A percentile compares a stretch with the other conserved stretches of the same genome.
phyloP scores from a whole-genome alignment of 2,113 vertebrate species.

The Herpetotheres cachinnans region DNA sequence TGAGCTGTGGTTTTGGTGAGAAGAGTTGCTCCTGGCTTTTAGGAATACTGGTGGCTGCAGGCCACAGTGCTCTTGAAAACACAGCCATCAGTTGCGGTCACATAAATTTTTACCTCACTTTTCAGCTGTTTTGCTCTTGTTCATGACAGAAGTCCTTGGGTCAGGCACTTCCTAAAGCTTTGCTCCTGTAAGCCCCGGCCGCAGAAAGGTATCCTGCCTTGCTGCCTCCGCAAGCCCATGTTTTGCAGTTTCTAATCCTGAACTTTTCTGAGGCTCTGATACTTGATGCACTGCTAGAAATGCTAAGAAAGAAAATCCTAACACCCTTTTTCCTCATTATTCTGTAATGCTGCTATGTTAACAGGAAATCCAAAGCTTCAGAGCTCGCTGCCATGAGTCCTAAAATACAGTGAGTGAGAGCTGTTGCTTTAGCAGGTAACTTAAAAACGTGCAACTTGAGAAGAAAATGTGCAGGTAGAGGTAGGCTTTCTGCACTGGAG shows the following conservation, averaged over 20 bases:
- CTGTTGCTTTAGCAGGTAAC: neutral
- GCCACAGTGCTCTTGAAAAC: neutral
- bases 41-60: neutral
- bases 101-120: neutral
- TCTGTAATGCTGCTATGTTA: neutral
- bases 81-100: fast-evolving
- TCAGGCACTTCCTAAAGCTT: neutral
- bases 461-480: fast-evolving
- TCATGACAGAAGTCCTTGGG: neutral
- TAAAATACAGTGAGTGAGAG: neutral
- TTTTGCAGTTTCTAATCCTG: neutral
- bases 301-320: fast-evolving
- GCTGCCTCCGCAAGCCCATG: fast-evolving
- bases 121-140: neutral
- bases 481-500: neutral
- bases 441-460: fast-evolving
- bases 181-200: neutral
- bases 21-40: neutral
- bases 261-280: neutral
- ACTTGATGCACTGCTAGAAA: fast-evolving
- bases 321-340: neutral
- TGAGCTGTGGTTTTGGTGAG: neutral
- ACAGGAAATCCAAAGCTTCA: neutral
- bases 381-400: neutral
- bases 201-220: neutral